Percentiles rank a stretch among this genome's conserved stretches.
phyloP scores from a whole-genome alignment of 2,113 vertebrate species.

The Cinclus mexicanus region DNA sequence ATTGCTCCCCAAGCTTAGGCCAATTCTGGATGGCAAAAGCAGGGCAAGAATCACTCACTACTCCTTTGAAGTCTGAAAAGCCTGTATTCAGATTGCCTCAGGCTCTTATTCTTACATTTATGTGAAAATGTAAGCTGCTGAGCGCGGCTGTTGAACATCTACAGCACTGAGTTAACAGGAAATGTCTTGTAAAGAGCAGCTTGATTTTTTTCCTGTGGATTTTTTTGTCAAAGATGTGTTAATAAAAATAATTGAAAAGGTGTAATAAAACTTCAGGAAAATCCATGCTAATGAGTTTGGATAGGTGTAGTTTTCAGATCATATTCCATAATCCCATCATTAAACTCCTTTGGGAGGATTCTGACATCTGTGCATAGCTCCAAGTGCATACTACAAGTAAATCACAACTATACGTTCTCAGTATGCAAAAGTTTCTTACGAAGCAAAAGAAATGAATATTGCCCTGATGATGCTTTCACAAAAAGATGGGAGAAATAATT shows the following conservation, averaged over 20 bases:
- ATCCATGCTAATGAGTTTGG: neutral
- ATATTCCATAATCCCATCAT: neutral
- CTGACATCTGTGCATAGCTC: neutral
- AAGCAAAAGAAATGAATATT: neutral
- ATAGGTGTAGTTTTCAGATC: neutral
- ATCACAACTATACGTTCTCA: neutral
- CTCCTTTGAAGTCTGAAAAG: conserved; percentile 76
- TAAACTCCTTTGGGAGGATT: neutral
- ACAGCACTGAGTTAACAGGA: conserved; percentile 17
- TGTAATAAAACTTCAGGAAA: conserved; percentile 3
- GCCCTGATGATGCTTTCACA: neutral
- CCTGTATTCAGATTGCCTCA: conserved; percentile 73
- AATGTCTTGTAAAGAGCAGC: conserved; percentile 28
- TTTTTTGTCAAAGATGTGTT: conserved; percentile 2
- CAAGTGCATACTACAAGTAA: neutral
- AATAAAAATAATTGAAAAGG: conserved; percentile 32
- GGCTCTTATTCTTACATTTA: conserved; percentile 69
- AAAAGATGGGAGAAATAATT: neutral
- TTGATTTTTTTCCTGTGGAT: neutral
- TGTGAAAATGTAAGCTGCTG: conserved; percentile 54
- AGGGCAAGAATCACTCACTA: conserved; percentile 69
- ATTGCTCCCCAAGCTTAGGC: conserved; percentile 80
- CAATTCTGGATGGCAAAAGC: conserved; percentile 74
- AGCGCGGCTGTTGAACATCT: conserved; percentile 51
- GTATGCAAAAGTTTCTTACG: neutral